Percentiles rank a stretch among this genome's conserved stretches.
phyloP scores from a whole-genome alignment of 2,113 vertebrate species.

The Ovibos moschatus region DNA sequence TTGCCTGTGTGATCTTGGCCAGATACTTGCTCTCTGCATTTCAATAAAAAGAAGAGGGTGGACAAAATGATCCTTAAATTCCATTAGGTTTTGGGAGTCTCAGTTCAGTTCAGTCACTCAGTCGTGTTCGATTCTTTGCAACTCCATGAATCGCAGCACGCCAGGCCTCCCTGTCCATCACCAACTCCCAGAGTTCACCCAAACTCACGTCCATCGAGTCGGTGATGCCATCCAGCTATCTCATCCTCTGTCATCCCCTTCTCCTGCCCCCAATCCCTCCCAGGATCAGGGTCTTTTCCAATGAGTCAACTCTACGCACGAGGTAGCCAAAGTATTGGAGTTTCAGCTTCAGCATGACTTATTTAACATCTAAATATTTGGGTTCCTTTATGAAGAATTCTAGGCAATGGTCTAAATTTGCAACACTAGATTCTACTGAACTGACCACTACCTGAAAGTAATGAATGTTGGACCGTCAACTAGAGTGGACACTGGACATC shows the following conservation, averaged over 20 bases:
- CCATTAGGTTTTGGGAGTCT: neutral
- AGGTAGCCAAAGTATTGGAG: too few species aligned
- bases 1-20: neutral
- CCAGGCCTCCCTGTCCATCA: too few species aligned
- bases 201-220: too few species aligned
- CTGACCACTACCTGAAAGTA: neutral
- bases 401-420: neutral
- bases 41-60: neutral
- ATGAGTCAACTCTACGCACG: too few species aligned
- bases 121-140: too few species aligned
- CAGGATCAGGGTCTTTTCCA: too few species aligned
- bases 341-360: neutral
- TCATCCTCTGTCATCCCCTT: too few species aligned
- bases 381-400: neutral
- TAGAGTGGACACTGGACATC: neutral
- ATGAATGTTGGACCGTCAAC: fast-evolving
- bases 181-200: too few species aligned
- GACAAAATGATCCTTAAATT: neutral
- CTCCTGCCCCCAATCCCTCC: too few species aligned
- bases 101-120: too few species aligned
- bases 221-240: too few species aligned
- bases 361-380: neutral
- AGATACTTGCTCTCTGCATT: neutral
- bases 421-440: neutral
- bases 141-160: too few species aligned